phyloP scores from a whole-genome alignment of 2,113 vertebrate genomes.

The Struthio camelus region DNA sequence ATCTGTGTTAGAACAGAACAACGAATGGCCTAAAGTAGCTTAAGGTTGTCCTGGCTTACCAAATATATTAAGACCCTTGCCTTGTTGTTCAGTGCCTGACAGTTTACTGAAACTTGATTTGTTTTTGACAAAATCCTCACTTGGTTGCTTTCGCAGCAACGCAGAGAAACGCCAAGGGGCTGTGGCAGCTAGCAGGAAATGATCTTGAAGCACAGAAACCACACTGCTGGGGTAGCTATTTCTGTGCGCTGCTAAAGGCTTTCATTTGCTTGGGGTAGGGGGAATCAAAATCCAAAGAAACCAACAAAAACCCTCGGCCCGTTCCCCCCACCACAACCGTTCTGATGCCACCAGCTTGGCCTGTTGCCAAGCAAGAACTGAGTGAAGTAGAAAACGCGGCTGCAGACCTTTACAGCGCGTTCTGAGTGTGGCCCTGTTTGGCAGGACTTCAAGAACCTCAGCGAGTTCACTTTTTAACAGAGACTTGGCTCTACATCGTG shows the following conservation, averaged over 20 bases:
- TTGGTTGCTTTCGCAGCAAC: not conserved
- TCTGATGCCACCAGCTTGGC: not conserved
- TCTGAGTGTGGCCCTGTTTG: rapidly evolving
- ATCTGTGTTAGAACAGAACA: not conserved
- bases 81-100: not conserved
- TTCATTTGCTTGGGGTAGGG: not conserved
- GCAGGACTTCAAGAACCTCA: rapidly evolving
- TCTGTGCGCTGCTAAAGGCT: not conserved
- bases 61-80: not conserved
- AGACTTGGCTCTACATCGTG: rapidly evolving
- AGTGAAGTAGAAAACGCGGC: rapidly evolving
- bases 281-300: rapidly evolving
- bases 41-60: not conserved
- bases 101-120: not conserved
- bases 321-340: not conserved
- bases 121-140: not conserved
- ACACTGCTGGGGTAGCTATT: not conserved
- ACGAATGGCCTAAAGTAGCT: not conserved
- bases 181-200: not conserved
- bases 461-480: not conserved
- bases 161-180: not conserved
- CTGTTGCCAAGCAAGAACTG: rapidly evolving
- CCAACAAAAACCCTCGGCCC: rapidly evolving
- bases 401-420: rapidly evolving
- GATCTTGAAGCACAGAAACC: not conserved